Base-by-base conservation (phyloP, 2,888 invertebrate genomes). In the Proisotoma minuta region DNA sequence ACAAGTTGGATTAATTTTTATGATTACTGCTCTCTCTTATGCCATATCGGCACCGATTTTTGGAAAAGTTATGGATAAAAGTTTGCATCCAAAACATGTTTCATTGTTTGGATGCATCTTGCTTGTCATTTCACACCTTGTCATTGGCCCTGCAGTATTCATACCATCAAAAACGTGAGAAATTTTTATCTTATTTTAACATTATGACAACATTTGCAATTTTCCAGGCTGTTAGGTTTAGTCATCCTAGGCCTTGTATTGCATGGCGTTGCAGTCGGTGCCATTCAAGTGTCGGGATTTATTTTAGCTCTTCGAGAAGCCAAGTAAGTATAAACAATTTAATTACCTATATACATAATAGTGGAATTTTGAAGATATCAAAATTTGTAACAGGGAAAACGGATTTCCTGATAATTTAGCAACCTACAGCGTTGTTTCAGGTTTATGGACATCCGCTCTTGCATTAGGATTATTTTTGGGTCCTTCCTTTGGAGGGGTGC, bases 401-500 rank as follows among this genome's bases (percentile, higher is more conserved):
- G 89, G 89, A 2, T 85, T 91, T 70, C 87, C 89, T 0, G 90
- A 94, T 77, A 88, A 87, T 64, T 82, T 93, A 68, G 89, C 91
- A 75, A 93, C 93, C 0, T 93, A 91, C 75, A 93, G 92, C 0
- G 80, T 92, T 40, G 87, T 93, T 12, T 91, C 93, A 0, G 93
- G 91, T 0, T 82, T 94, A 75, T 94, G 92, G 87, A 91, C 92
- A 1, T 91, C 91, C 1, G 86, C 89, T 0, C 91, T 93, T 75
- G 91, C 93, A 0, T 80, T 93, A 12, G 94, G 94, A 0, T 89
- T 90, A 0, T 90, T 90, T 77, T 84, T 90, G 54, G 90, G 90
- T 0, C 90, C 90, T 1, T 87, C 88, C 0, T 79, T 88, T 1
- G 84, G 84, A 70, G 91, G 90, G 0, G 81, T 88, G 40, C 81